phyloP scores from a whole-genome alignment of 2,113 vertebrate genomes.

The Siphamia tubifer region DNA sequence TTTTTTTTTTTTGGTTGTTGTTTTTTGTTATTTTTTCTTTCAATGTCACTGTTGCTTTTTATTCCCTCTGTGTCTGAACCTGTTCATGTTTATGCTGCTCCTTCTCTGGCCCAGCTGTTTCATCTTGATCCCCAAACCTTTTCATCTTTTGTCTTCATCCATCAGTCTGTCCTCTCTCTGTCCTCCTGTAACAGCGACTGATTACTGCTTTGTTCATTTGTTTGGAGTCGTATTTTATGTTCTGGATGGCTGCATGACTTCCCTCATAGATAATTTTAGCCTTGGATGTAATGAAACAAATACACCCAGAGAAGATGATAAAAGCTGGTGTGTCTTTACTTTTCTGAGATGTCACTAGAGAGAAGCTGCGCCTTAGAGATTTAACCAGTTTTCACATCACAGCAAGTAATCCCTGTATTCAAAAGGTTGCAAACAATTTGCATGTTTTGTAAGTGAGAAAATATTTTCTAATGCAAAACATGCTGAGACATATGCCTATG shows the following conservation, averaged over 20 bases:
- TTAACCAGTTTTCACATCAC: slow-evolving; percentile 21
- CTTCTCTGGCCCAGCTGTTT: not conserved
- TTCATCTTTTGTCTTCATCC: slow-evolving; percentile 33
- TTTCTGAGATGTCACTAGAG: slow-evolving; percentile 7
- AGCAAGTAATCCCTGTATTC: not conserved
- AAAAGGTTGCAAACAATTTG: slow-evolving; percentile 16
- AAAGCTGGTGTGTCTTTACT: slow-evolving; percentile 40
- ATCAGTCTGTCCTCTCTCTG: not conserved
- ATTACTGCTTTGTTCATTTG: slow-evolving; percentile 39
- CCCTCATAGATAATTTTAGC: slow-evolving; percentile 24
- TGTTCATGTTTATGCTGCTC: not conserved
- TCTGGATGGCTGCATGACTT: slow-evolving; percentile 35
- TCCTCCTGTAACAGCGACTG: slow-evolving; percentile 21
- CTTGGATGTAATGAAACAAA: slow-evolving; percentile 41
- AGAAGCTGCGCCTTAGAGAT: slow-evolving; percentile 6
- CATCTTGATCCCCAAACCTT: not conserved
- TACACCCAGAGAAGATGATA: slow-evolving; percentile 32
- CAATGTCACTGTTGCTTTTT: not conserved
- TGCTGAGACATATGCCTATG: slow-evolving; percentile 5
- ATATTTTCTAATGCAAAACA: slow-evolving; percentile 1
- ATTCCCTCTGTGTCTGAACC: not conserved
- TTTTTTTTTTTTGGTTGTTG: no score
- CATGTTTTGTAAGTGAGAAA: slow-evolving; percentile 1
- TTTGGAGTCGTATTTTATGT: slow-evolving; percentile 41
- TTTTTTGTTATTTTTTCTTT: no score